These are phyloP conservation scores for Hirtodrosophila trivittata DNA, from an alignment of 2,888 invertebrate genomes.

Conservation along the genomic window DNA sequence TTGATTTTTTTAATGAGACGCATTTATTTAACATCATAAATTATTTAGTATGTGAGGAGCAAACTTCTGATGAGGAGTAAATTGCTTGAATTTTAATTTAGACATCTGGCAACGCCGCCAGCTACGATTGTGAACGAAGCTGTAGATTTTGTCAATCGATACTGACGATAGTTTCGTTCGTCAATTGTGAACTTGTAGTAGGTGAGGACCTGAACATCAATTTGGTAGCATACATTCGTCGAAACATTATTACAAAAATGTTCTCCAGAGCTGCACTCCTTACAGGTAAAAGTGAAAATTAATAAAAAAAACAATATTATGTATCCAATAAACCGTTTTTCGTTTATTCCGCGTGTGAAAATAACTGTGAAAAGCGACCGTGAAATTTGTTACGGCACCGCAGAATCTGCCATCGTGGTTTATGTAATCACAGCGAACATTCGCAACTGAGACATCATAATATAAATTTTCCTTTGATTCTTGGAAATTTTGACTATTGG, in stretches of 20 bases:
- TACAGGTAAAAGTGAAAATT: conserved; percentile 85
- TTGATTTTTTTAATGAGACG: too few species aligned
- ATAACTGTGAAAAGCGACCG: conserved; percentile 37
- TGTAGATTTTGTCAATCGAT: conserved; percentile 20
- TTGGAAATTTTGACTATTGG: too few species aligned
- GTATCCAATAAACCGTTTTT: not conserved
- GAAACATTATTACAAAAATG: conserved; percentile 85
- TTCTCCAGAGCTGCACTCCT: conserved; percentile 88
- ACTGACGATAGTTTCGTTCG: conserved; percentile 20
- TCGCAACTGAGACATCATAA: conserved; percentile 32
- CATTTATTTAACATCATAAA: too few species aligned
- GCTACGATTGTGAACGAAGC: conserved; percentile 35
- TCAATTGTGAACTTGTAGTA: conserved; percentile 48
- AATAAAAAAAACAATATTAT: not conserved
- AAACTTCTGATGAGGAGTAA: too few species aligned
- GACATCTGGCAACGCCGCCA: conserved; percentile 29
- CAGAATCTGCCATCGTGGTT: conserved; percentile 69
- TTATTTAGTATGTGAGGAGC: too few species aligned
- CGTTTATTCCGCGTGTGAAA: conserved; percentile 17
- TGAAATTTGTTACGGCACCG: conserved; percentile 75
- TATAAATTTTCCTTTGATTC: conserved; percentile 52
- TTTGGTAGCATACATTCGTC: conserved; percentile 71
- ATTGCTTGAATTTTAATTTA: too few species aligned
- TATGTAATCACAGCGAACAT: conserved; percentile 80
- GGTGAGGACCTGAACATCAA: conserved; percentile 51